A percentile compares a stretch with the other conserved stretches of the same genome.
phyloP scores from a whole-genome alignment of 2,888 invertebrate genomes.

The Apamea crenata region DNA sequence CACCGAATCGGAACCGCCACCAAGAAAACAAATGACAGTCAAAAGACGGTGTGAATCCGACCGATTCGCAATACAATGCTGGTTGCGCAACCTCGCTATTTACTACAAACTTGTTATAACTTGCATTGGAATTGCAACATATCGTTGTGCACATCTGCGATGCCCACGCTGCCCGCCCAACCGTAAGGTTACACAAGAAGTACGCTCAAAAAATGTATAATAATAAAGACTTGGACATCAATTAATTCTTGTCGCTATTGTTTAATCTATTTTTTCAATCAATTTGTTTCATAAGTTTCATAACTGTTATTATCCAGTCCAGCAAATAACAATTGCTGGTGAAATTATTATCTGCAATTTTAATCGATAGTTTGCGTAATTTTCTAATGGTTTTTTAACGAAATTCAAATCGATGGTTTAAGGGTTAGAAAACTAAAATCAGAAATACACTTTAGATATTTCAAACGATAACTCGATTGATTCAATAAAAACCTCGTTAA shows the following conservation, averaged over 20 bases:
- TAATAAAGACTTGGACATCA: constrained; percentile 31
- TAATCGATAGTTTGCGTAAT: neutral
- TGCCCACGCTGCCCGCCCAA: constrained; percentile 68
- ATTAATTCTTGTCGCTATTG: constrained; percentile 59
- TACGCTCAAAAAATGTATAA: constrained; percentile 58
- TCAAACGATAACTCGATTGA: neutral
- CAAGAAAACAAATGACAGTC: constrained; percentile 47
- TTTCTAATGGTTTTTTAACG: neutral
- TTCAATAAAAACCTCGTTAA: neutral
- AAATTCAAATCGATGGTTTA: neutral
- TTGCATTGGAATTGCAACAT: constrained; percentile 74
- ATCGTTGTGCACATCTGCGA: constrained; percentile 70
- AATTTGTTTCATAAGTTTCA: constrained; percentile 40
- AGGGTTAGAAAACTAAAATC: neutral
- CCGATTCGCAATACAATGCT: constrained; percentile 69
- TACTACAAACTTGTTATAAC: constrained; percentile 69
- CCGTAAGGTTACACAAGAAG: constrained; percentile 64
- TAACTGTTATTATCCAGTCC: constrained; percentile 21
- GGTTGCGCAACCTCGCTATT: constrained; percentile 69
- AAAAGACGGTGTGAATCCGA: constrained; percentile 55
- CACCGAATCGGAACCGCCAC: constrained; percentile 53
- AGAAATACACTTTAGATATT: neutral
- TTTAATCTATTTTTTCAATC: constrained; percentile 48
- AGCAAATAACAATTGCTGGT: neutral
- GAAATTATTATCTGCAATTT: neutral